phyloP scores from a whole-genome alignment of 2,888 invertebrate genomes.

The Andricus curvator region DNA sequence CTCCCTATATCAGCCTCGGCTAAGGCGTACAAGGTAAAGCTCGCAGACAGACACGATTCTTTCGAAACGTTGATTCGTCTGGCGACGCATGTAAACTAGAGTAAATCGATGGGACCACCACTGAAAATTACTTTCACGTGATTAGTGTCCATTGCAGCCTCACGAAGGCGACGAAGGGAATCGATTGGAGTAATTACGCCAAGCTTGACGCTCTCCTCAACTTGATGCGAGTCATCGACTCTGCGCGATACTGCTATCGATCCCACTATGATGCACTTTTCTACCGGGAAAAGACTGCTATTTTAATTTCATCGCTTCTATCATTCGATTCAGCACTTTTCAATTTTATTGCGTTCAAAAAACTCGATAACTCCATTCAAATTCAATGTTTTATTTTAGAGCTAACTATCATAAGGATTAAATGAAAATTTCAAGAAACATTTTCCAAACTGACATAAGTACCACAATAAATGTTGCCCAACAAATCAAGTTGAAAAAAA shows the following conservation, averaged over 20 bases:
- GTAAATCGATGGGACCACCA: constrained; percentile 32
- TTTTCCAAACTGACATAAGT: no score
- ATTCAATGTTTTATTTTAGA: no score
- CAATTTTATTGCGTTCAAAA: neutral
- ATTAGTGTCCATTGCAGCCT: constrained; percentile 39
- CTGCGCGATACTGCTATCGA: constrained; percentile 38
- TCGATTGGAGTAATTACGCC: constrained; percentile 34
- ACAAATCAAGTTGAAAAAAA: neutral
- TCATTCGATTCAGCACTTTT: neutral
- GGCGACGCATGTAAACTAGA: constrained; percentile 34
- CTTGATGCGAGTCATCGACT: constrained; percentile 38
- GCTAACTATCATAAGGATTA: no score
- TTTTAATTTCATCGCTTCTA: neutral
- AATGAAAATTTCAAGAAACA: no score
- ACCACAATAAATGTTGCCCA: neutral
- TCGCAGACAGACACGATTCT: constrained; percentile 39
- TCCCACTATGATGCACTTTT: constrained; percentile 17
- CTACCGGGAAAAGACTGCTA: neutral
- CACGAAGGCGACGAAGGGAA: constrained; percentile 36
- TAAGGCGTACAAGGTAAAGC: constrained; percentile 49
- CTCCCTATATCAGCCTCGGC: constrained; percentile 55
- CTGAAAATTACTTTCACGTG: constrained; percentile 33
- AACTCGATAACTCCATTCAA: neutral
- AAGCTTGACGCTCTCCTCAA: constrained; percentile 32
- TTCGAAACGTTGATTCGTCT: constrained; percentile 39